Evolutionary conservation across 2,888 invertebrate genomes (phyloP), one percentile per base, ranked within the genome.

Genomic region (Eudemis profundana): DNA sequence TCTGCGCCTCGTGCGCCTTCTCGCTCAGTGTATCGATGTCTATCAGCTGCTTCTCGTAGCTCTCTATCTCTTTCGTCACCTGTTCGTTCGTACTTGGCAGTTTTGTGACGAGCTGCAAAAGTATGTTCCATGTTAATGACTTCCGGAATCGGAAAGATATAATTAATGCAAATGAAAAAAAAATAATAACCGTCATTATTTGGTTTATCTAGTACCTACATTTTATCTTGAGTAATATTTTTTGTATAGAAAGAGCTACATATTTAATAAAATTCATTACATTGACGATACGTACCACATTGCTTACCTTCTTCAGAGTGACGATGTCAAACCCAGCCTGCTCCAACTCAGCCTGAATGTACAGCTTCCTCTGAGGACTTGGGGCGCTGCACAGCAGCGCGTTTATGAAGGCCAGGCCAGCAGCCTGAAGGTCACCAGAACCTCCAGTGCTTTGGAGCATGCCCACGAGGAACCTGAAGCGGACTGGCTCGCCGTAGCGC

Each of bases 401-500:
- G 81, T 98, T 98, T 61, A 98, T 93, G 82, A 98, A 98, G 66
- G 93, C 94, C 69, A 98, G 93, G 0, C 97, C 97, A 3, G 96
- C 95, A 2, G 96, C 94, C 73, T 97, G 94, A 3, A 97, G 90
- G 69, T 96, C 96, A 0, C 95, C 95, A 0, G 94, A 93, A 0
- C 95, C 95, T 14, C 96, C 95, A 0, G 95, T 93, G 62, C 97
- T 96, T 75, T 96, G 95, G 66, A 98, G 93, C 94, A 98, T 97
- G 1, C 98, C 98, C 5, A 97, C 96, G 0, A 98, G 93, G 80
- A 98, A 96, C 68, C 98, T 94, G 87, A 98, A 98, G 79, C 98
- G 94, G 4, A 98, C 98, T 0, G 98, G 98, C 82, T 98, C 98
- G 3, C 97, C 98, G 81, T 97, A 97, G 66, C 97, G 94, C 4